These are phyloP conservation scores for Acanthosepion lycidas DNA, from an alignment of 2,888 invertebrate species.

Conservation along the genomic window DNA sequence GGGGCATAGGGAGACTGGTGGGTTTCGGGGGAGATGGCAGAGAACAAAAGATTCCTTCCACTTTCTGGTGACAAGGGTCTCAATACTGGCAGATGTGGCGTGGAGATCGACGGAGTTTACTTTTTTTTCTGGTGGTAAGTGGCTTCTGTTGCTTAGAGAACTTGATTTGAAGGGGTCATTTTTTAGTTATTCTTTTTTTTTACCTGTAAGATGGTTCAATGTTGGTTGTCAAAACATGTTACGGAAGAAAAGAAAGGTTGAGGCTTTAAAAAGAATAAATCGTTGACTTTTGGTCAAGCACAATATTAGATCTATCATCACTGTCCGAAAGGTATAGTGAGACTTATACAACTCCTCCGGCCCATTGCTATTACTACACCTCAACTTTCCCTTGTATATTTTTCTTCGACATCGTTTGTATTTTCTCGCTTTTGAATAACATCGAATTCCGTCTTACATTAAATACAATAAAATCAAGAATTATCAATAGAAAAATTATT, in stretches of 20 bases:
- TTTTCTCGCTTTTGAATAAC: too few species aligned
- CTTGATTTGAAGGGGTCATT: background rate
- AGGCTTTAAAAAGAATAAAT: background rate
- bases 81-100: background rate
- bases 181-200: background rate
- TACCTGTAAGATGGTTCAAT: background rate
- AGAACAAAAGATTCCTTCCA: background rate
- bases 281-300: background rate
- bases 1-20: conserved; percentile 33
- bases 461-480: background rate
- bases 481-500: background rate
- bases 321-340: too few species aligned
- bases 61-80: background rate
- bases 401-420: too few species aligned
- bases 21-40: background rate
- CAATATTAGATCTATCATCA: background rate
- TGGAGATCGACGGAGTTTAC: background rate
- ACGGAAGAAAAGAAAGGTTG: background rate
- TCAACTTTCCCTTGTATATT: too few species aligned
- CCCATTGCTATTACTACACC: background rate
- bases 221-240: background rate
- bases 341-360: background rate
- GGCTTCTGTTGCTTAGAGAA: background rate
- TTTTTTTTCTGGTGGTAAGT: background rate
- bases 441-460: too few species aligned